phyloP scores from a whole-genome alignment of 2,888 invertebrate species.

The Drosophila melanosoma region DNA sequence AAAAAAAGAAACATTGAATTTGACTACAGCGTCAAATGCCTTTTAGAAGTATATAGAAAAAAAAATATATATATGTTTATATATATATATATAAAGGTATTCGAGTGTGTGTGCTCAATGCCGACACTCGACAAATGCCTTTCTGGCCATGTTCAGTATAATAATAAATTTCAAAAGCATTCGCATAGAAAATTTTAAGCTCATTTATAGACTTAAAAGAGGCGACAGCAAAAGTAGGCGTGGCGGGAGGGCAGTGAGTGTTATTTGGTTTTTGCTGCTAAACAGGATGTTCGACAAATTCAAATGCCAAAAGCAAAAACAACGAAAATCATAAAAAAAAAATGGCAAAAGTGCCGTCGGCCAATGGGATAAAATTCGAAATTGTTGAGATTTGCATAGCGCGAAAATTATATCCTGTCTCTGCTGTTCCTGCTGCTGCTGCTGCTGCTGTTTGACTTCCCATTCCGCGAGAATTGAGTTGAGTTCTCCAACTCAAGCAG shows the following conservation, averaged over 20 bases:
- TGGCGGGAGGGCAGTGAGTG: not conserved
- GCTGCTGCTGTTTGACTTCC: slow-evolving; percentile 32
- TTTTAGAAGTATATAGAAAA: slow-evolving; percentile 42
- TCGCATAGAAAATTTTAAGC: slow-evolving; percentile 84
- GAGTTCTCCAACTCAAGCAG: not conserved
- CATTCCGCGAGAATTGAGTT: not conserved
- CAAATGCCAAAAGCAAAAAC: slow-evolving; percentile 64
- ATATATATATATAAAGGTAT: slow-evolving; percentile 16
- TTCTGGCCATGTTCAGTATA: slow-evolving; percentile 42
- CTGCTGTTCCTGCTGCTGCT: slow-evolving; percentile 41
- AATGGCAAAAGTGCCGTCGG: slow-evolving; percentile 66
- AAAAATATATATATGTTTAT: slow-evolving; percentile 12
- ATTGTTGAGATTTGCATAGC: slow-evolving; percentile 73
- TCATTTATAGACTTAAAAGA: slow-evolving; percentile 83
- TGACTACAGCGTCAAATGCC: slow-evolving; percentile 56
- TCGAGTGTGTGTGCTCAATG: slow-evolving; percentile 12
- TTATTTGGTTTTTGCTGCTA: slow-evolving; percentile 22
- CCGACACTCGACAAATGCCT: slow-evolving; percentile 25
- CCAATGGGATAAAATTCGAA: slow-evolving; percentile 60
- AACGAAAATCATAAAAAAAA: slow-evolving; percentile 60
- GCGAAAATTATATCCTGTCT: slow-evolving; percentile 73
- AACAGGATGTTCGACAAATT: slow-evolving; percentile 71
- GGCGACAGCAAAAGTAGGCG: slow-evolving; percentile 22
- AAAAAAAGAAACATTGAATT: slow-evolving; percentile 36
- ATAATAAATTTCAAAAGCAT: slow-evolving; percentile 82